These are phyloP conservation scores for Acropora tenuis DNA, from an alignment of 64 coral and sea anemone species.

Conservation along the genomic window DNA sequence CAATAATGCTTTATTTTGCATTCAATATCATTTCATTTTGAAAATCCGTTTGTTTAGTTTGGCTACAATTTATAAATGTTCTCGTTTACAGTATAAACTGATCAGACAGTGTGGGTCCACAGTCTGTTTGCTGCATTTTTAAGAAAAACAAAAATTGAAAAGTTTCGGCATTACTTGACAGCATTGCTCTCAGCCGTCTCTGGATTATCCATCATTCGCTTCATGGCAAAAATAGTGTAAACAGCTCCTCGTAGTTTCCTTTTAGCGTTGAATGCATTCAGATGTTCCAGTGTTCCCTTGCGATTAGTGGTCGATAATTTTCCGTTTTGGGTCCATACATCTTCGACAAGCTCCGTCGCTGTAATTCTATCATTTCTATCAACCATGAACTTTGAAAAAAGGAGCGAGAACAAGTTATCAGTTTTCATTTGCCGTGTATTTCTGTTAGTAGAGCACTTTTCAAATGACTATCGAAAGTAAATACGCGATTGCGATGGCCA, in stretches of 20 bases:
- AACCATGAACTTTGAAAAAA: slow-evolving; percentile 48
- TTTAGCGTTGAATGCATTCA: slow-evolving; percentile 72
- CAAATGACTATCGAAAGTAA: too few species aligned
- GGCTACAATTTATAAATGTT: not conserved
- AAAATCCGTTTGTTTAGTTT: too few species aligned
- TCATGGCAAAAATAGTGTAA: slow-evolving; percentile 76
- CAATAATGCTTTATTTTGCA: too few species aligned
- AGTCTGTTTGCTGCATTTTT: too few species aligned
- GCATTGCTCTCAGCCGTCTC: slow-evolving; percentile 16
- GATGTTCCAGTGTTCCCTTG: slow-evolving; percentile 76
- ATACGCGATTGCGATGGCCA: too few species aligned
- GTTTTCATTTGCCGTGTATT: not conserved
- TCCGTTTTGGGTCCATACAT: slow-evolving; percentile 62
- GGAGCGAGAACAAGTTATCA: not conserved
- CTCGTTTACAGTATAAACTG: too few species aligned
- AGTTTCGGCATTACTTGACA: not conserved
- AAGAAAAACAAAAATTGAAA: too few species aligned
- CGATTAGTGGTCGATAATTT: slow-evolving; percentile 63
- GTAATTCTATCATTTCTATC: slow-evolving; percentile 64
- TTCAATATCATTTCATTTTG: too few species aligned
- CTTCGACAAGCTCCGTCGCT: slow-evolving; percentile 55
- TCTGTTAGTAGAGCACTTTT: not conserved
- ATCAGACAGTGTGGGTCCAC: too few species aligned
- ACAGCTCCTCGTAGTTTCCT: slow-evolving; percentile 76
- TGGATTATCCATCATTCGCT: slow-evolving; percentile 56